phyloP scores from a whole-genome alignment of 2,797 vertebrate species.

The Anabas testudineus region DNA sequence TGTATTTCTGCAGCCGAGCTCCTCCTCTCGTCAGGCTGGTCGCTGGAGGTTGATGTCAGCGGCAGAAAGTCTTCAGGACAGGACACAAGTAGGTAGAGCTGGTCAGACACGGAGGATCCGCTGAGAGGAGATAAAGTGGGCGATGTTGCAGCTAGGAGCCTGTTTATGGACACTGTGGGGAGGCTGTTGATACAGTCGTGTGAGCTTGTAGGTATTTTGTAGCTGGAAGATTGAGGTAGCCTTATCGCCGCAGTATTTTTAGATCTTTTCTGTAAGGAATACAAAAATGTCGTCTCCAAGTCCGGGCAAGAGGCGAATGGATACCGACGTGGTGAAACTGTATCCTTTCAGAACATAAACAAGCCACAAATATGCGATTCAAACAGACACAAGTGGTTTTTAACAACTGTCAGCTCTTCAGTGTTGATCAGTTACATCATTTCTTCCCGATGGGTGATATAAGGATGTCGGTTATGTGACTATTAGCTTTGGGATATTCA shows the following conservation, averaged over 20 bases:
- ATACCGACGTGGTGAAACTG: slow-evolving; percentile 98
- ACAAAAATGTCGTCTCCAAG: slow-evolving; percentile 96
- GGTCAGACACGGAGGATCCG: slow-evolving; percentile 33
- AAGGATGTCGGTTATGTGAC: not conserved
- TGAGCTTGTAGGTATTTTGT: slow-evolving; percentile 46
- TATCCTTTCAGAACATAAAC: slow-evolving; percentile 84
- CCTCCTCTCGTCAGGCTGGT: slow-evolving; percentile 65
- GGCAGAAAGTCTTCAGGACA: slow-evolving; percentile 75
- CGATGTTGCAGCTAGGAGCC: slow-evolving; percentile 66
- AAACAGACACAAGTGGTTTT: slow-evolving; percentile 15
- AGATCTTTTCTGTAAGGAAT: slow-evolving; percentile 81
- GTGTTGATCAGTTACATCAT: slow-evolving; percentile 13
- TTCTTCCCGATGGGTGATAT: slow-evolving; percentile 17
- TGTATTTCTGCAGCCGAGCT: slow-evolving; percentile 48
- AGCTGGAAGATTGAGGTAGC: slow-evolving; percentile 53
- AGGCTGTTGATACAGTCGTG: slow-evolving; percentile 62
- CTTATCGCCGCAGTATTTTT: slow-evolving; percentile 68
- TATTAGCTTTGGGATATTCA: not conserved
- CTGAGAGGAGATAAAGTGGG: slow-evolving; percentile 60
- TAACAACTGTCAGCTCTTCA: slow-evolving; percentile 48
- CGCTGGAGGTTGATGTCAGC: slow-evolving; percentile 75
- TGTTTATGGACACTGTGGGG: slow-evolving; percentile 66
- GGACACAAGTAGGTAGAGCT: slow-evolving; percentile 66
- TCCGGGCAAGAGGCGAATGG: slow-evolving; percentile 97
- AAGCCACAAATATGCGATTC: slow-evolving; percentile 16